Evolutionary conservation across 2,113 vertebrate species (phyloP), one percentile per base, ranked within the genome.

Genomic region (Elephas maximus): DNA sequence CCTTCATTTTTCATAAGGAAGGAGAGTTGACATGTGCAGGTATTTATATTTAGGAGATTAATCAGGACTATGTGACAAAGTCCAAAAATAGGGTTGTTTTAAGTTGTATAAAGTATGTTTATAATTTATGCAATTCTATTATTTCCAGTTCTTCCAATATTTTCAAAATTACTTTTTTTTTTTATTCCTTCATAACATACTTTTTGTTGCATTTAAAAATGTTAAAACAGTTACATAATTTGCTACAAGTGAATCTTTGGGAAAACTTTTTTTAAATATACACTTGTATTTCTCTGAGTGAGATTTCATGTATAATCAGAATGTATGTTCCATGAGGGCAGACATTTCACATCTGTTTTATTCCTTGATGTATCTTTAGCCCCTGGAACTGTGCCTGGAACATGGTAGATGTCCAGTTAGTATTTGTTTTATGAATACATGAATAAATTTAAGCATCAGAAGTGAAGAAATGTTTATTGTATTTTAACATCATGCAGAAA

Each of bases 41-140:
- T 94, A 95, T 94, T 97, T 95, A 45, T 91, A 62, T 62, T 78
- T 95, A n/a, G 44, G 45, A 93, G 24, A 87, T 67, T 85, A 84
- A 92, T 92, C 77, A 65, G 33, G n/a, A 78, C 69, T 62, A 67
- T 65, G 53, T 71, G 51, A 53, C 82, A 48, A 78, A 93, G 69
- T 85, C 53, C n/a, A 41, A 90, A 84, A 73, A 37, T 0, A 74
- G 30, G 5, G 37, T 84, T 82, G 17, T 33, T 84, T 90, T 60
- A 76, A 44, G 60, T 90, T 92, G 86, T 37, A 37, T 37, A 37
- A 37, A 37, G n/a, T 71, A 23, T 92, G 23, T 41, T 17, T 92
- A 73, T 8, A 45, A 18, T 86, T 93, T 91, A 82, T 53, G 30
- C 17, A 73, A 51, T 74, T 89, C 28, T 37, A 1, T 81, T 88